Percentiles rank a stretch among this genome's conserved stretches.
phyloP scores from a whole-genome alignment of 2,888 invertebrate genomes.

The Salpingus planirostris region DNA sequence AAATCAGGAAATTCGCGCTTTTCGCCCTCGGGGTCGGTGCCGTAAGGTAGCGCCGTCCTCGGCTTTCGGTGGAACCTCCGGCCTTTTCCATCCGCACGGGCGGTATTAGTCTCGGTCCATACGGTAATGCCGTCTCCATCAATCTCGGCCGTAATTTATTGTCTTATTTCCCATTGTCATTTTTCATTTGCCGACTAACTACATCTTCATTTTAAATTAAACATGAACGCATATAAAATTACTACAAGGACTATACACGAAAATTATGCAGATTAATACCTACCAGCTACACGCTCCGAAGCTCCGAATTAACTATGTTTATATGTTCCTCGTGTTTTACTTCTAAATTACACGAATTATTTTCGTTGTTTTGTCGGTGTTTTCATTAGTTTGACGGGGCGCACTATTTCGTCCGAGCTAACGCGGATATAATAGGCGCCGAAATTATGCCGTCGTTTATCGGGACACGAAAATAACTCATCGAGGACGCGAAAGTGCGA shows the following conservation, averaged over 20 bases:
- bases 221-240: constrained; percentile 23
- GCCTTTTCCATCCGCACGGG: constrained; percentile 3
- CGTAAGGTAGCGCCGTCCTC: constrained; percentile 5
- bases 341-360: constrained; percentile 20
- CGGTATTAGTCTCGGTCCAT: constrained; percentile 32
- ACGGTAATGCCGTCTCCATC: constrained; percentile 32
- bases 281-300: constrained; percentile 14
- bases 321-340: constrained; percentile 20
- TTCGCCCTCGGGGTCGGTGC: constrained; percentile 4
- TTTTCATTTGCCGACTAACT: constrained; percentile 20
- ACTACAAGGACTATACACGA: constrained; percentile 19
- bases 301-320: constrained; percentile 26
- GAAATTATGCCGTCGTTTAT: no score
- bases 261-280: constrained; percentile 23
- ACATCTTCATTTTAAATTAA: constrained; percentile 27
- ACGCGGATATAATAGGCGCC: no score
- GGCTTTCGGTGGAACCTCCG: constrained; percentile 7
- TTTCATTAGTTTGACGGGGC: constrained; percentile 19
- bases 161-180: constrained; percentile 35
- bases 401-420: no score
- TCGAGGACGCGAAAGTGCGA: no score
- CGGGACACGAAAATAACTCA: no score
- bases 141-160: constrained; percentile 37
- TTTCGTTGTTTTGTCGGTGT: constrained; percentile 19
- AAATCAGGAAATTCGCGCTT: constrained; percentile 7